Evolutionary conservation across 1,140 invertebrate species (phyloP).

Genomic region (Danaus plexippus): DNA sequence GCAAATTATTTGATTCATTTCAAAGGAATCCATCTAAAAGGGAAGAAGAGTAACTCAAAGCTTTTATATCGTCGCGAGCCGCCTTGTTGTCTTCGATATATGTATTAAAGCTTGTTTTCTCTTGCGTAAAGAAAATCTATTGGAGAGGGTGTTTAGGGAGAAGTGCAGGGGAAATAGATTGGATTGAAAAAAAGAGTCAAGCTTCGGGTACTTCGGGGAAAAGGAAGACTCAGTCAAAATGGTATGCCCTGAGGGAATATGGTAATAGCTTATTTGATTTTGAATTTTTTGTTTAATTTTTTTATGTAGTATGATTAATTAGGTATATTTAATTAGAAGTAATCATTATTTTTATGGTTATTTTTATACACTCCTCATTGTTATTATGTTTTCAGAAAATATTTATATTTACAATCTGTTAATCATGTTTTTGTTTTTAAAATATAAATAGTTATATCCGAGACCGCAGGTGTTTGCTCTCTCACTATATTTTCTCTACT

Average conservation of each 20-base stretch:
- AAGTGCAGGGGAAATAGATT: slow-evolving; percentile 67
- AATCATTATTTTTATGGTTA: too few relatives aligned
- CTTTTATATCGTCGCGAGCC: slow-evolving; percentile 66
- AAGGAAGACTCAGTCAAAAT: slow-evolving; percentile 43
- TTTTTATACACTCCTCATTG: too few relatives aligned
- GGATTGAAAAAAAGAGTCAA: slow-evolving; percentile 67
- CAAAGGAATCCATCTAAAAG: slow-evolving; percentile 69
- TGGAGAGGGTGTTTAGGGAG: slow-evolving; percentile 53
- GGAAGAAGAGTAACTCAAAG: slow-evolving; percentile 67
- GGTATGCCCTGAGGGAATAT: slow-evolving; percentile 35
- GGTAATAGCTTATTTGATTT: too few relatives aligned
- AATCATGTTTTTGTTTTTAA: too few relatives aligned
- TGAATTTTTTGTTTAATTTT: too few relatives aligned
- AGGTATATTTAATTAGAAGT: too few relatives aligned
- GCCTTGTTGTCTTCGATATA: slow-evolving; percentile 69
- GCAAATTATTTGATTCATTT: slow-evolving; percentile 71
- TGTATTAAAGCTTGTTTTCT: slow-evolving; percentile 69
- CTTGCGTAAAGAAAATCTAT: slow-evolving; percentile 70
- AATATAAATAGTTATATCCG: too few relatives aligned
- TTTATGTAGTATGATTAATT: too few relatives aligned
- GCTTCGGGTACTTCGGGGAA: slow-evolving; percentile 53
- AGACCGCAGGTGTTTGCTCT: slow-evolving; percentile 10
- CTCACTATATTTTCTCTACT: slow-evolving; percentile 10
- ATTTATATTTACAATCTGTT: too few relatives aligned
- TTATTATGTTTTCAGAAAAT: too few relatives aligned